Evolutionary conservation across 2,888 invertebrate species (phyloP).

Genomic region (Rhingia rostrata): DNA sequence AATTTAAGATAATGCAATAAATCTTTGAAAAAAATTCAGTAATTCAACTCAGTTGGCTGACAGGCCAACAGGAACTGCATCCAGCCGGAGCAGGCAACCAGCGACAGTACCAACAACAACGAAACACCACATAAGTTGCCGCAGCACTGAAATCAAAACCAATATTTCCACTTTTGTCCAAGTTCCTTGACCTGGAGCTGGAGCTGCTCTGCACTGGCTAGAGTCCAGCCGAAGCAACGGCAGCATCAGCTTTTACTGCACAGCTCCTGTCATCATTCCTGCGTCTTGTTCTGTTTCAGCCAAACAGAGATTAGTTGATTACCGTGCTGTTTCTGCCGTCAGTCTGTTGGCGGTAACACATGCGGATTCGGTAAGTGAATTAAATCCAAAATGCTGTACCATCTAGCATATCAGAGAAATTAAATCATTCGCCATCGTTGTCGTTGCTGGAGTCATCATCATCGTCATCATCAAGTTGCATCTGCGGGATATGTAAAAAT

Average conservation of each 20-base stretch:
- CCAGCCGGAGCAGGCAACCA: slow-evolving; percentile 10
- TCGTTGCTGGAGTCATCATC: background rate
- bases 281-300: slow-evolving; percentile 43
- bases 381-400: slow-evolving; percentile 60
- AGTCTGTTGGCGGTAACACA: slow-evolving; percentile 51
- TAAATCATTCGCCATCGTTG: slow-evolving; percentile 51
- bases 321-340: slow-evolving; percentile 28
- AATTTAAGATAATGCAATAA: slow-evolving; percentile 74
- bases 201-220: background rate
- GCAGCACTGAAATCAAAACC: slow-evolving; percentile 70
- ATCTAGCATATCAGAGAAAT: slow-evolving; percentile 59
- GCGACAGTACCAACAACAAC: slow-evolving; percentile 23
- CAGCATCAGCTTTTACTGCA: slow-evolving; percentile 24
- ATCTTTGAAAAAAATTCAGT: slow-evolving; percentile 71
- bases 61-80: slow-evolving; percentile 69
- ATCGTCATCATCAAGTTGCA: slow-evolving; percentile 7
- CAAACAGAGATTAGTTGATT: slow-evolving; percentile 67
- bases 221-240: background rate
- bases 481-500: slow-evolving; percentile 17
- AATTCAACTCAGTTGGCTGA: slow-evolving; percentile 65
- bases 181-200: slow-evolving; percentile 66
- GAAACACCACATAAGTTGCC: slow-evolving; percentile 42
- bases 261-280: slow-evolving; percentile 57
- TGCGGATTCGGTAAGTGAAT: slow-evolving; percentile 43
- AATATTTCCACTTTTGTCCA: slow-evolving; percentile 72